These are phyloP conservation scores for Mythimna vitellina DNA, from an alignment of 2,888 invertebrate species.

Conservation along the genomic window DNA sequence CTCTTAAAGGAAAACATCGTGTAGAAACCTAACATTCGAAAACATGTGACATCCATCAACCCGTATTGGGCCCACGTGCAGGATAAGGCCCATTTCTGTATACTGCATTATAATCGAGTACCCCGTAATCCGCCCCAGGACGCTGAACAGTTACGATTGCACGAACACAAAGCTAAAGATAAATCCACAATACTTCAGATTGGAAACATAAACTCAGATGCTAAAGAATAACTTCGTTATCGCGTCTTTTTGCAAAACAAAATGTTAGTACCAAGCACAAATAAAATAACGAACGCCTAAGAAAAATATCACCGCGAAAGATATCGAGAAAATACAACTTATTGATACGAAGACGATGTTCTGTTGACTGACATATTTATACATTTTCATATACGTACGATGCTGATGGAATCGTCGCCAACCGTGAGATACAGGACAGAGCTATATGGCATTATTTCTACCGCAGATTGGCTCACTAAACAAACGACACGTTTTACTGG, in stretches of 20 bases:
- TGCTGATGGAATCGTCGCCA: slow-evolving; percentile 65
- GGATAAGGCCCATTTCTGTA: neutral
- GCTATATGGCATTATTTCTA: slow-evolving; percentile 59
- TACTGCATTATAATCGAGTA: neutral
- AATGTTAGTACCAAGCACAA: slow-evolving; percentile 43
- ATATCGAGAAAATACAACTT: slow-evolving; percentile 64
- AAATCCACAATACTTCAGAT: slow-evolving; percentile 32
- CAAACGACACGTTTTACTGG: slow-evolving; percentile 55
- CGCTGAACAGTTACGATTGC: slow-evolving; percentile 1
- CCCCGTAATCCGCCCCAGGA: neutral
- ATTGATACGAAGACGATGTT: slow-evolving; percentile 53
- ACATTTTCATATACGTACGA: slow-evolving; percentile 64
- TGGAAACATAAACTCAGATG: slow-evolving; percentile 21
- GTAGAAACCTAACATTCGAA: no score
- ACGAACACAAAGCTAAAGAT: slow-evolving; percentile 15
- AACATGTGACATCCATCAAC: no score
- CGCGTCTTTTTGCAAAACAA: slow-evolving; percentile 43
- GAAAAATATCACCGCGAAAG: slow-evolving; percentile 50
- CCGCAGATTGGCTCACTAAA: slow-evolving; percentile 61
- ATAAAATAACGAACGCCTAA: slow-evolving; percentile 46
- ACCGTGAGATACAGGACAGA: slow-evolving; percentile 52
- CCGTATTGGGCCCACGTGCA: no score
- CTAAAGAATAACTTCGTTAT: slow-evolving; percentile 47
- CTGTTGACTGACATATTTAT: slow-evolving; percentile 70
- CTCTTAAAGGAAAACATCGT: no score